Conservation (phyloP, 2,797 vertebrate genomes). For the Botia almorhae region DNA sequence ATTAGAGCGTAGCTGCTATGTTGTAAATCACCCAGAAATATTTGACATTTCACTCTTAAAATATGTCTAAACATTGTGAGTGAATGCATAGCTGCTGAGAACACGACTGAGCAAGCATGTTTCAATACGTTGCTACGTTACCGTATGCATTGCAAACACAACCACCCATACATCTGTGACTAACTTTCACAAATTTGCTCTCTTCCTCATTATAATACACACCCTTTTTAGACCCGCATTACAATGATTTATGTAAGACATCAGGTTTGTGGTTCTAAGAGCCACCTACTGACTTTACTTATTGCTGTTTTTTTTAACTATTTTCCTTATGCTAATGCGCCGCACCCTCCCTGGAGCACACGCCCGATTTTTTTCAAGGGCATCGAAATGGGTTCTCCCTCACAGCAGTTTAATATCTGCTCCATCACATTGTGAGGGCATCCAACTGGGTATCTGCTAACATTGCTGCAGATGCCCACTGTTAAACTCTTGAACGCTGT, state of each 20-base stretch:
- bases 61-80: not conserved
- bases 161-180: conserved; percentile 4
- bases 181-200: conserved; percentile 40
- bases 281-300: conserved; percentile 72
- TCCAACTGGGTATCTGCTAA: conserved; percentile 24
- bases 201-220: conserved; percentile 74
- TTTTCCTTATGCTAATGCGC: conserved; percentile 75
- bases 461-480: conserved; percentile 6
- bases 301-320: conserved; percentile 74
- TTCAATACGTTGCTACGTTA: conserved; percentile 3
- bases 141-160: not conserved
- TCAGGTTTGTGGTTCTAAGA: conserved; percentile 66
- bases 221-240: conserved; percentile 76
- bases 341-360: conserved; percentile 68
- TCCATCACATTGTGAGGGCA: conserved; percentile 22
- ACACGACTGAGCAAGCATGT: not conserved
- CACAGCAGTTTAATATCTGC: conserved; percentile 57
- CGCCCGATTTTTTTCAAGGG: conserved; percentile 74
- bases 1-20: not conserved
- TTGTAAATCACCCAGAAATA: not conserved
- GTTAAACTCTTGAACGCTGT: not conserved
- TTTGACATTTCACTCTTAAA: conserved; percentile 2
- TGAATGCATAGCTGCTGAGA: conserved; percentile 2
- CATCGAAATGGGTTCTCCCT: conserved; percentile 64
- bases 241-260: conserved; percentile 79